Base-by-base conservation (phyloP, 1,140 invertebrate species). In the Paralvinella palmiformis region DNA sequence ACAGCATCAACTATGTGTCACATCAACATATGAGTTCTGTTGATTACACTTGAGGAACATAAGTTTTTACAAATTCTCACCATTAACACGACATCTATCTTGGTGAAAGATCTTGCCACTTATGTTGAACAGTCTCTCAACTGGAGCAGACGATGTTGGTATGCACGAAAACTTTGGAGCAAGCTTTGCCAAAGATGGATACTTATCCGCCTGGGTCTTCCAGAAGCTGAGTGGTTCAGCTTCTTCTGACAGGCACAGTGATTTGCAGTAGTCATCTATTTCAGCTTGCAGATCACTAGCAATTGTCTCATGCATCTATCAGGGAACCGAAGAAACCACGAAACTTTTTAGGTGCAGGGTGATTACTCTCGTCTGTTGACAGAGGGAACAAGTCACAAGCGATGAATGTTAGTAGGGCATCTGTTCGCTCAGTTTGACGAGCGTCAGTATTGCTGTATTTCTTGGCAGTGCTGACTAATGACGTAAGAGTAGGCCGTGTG, bases 61-160 rank as follows among this genome's bases (percentile, higher is more conserved):
- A 7, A 57, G 27, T 32, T 57, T 24, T 33, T 57, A 3, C 24
- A 57, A 57, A 7, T 27, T 57, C 27, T 57, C 27, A 33, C 33
- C 55, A 32, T 6, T 57, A 32, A 57, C 24, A n/a, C 55, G 55
- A 33, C 55, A 57, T 57, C 55, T 57, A 20, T 57, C 55, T 32
- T 24, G 55, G 7, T n/a, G 27, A 36, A 57, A 57, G 17, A 56
- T 31, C 31, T 3, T 56, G n/a, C n/a, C n/a, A n/a, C n/a, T n/a
- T n/a, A n/a, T n/a, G 53, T 27, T 32, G 31, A 56, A 56, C 3
- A 3, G 53, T 5, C 53, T 24, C 20, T 56, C 53, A 56, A 56
- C 55, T 7, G 55, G 55, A 32, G 55, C 1, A 15, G 29, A 32
- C 5, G 55, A 57, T 13, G 55, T 32, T 5, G 55, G 55, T 4